Percentiles rank a stretch among this genome's conserved stretches.
Conservation (phyloP, 1,140 invertebrate genomes). For the Danaus melanippus region DNA sequence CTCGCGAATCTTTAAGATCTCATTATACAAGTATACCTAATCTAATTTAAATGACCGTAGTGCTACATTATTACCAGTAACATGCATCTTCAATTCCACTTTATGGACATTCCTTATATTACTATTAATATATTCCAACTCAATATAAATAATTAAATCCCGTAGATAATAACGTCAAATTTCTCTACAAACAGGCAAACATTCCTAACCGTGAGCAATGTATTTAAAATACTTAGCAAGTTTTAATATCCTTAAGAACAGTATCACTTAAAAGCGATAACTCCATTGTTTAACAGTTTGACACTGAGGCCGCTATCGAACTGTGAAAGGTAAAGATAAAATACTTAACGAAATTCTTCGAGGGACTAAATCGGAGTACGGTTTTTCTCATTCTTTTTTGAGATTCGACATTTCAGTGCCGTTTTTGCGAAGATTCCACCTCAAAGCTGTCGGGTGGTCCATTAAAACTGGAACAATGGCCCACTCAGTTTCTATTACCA, state of each 20-base stretch:
- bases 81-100: too few relatives aligned
- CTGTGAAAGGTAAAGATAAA: constrained; percentile 64
- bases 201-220: too few relatives aligned
- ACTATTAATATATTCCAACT: too few relatives aligned
- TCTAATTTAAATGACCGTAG: too few relatives aligned
- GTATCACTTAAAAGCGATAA: constrained; percentile 44
- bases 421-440: constrained; percentile 60
- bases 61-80: too few relatives aligned
- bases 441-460: constrained; percentile 58
- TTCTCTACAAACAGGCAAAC: too few relatives aligned
- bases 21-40: too few relatives aligned
- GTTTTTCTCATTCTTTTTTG: constrained; percentile 58
- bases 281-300: constrained; percentile 51
- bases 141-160: too few relatives aligned
- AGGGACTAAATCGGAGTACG: constrained; percentile 48
- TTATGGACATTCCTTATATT: too few relatives aligned
- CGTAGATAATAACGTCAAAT: too few relatives aligned
- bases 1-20: too few relatives aligned
- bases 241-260: constrained; percentile 14
- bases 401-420: constrained; percentile 41
- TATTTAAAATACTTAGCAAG: too few relatives aligned
- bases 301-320: constrained; percentile 56
- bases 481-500: constrained; percentile 57
- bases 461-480: constrained; percentile 64
- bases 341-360: constrained; percentile 59